Evolutionary conservation across 2,888 invertebrate genomes (phyloP), one percentile per base, ranked within the genome.

Genomic region (Zele albiditarsus): DNA sequence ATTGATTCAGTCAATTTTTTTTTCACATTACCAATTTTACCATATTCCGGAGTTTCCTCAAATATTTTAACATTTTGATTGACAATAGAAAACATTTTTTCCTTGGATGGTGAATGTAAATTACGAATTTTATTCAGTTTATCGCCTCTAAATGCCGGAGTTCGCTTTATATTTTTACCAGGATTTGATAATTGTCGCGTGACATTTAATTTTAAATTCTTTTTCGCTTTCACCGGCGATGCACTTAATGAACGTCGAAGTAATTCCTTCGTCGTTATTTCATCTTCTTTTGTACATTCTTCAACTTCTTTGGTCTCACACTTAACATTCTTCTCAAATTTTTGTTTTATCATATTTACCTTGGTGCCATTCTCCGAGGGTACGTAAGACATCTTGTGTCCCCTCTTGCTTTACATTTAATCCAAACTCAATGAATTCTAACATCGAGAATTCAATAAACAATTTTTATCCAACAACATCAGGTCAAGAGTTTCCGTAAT

Each of bases 131-230:
- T 76, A 14, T 78, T 46, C 8, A 80, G 73, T 28, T 90, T 90
- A 78, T 91, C 91, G 73, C 91, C 87, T 58, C 92, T 87, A 83
- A 92, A 92, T 1, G 92, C 92, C 12, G 92, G 92, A 33, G 91
- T 91, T 69, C 92, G 85, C 84, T 91, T 92, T n/a, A 92, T 91
- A 80, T 91, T 92, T 74, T 91, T 91, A 0, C 91, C 90, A 0
- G 92, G 91, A 79, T 91, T 91, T 79, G 91, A 91, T 0, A 83
- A 85, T 80, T 91, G 91, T 0, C 91, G 85, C 0, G 90, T 85
- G 8, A 91, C 79, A 8, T 86, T 79, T 38, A 89, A 89, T 81
- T 77, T 80, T 6, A 78, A 70, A 75, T 75, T 81, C 42, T 76
- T 77, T 31, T 79, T 79, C 5, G 68, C 67, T 63, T 78, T 79